These are phyloP conservation scores for Falco punctatus DNA, from an alignment of 2,113 vertebrate genomes.

Conservation along the genomic window DNA sequence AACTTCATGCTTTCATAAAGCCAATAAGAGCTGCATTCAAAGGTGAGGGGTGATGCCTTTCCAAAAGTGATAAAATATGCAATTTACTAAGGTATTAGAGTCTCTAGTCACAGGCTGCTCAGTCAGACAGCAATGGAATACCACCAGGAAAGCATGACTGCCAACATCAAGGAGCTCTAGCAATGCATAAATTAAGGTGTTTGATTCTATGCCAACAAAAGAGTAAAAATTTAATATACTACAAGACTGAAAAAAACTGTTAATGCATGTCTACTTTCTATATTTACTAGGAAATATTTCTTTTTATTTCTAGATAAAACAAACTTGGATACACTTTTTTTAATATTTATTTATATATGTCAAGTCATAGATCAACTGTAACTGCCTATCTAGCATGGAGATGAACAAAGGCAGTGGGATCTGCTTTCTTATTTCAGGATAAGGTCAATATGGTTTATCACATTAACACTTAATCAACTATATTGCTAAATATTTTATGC, in stretches of 20 bases:
- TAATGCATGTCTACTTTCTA: neutral
- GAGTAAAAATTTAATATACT: neutral
- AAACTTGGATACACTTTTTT: neutral
- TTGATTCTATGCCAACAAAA: neutral
- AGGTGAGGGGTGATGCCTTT: conserved; percentile 24
- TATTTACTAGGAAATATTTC: neutral
- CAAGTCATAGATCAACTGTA: neutral
- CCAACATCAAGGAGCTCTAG: neutral
- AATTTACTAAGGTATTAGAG: neutral
- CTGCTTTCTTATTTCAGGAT: neutral
- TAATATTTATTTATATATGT: neutral
- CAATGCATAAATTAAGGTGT: neutral
- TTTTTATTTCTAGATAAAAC: neutral
- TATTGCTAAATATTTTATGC: neutral
- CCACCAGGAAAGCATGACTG: neutral
- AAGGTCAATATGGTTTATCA: neutral
- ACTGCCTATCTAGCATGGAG: neutral
- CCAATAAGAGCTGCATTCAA: neutral
- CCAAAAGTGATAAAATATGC: neutral
- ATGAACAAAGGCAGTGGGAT: neutral
- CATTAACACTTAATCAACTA: neutral
- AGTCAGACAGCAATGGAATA: neutral
- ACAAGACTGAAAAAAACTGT: neutral
- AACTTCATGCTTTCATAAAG: conserved; percentile 29
- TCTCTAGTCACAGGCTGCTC: neutral